Percentiles rank a stretch among this genome's conserved stretches.
phyloP scores from a whole-genome alignment of 2,113 vertebrate species.

The Garra rufa region DNA sequence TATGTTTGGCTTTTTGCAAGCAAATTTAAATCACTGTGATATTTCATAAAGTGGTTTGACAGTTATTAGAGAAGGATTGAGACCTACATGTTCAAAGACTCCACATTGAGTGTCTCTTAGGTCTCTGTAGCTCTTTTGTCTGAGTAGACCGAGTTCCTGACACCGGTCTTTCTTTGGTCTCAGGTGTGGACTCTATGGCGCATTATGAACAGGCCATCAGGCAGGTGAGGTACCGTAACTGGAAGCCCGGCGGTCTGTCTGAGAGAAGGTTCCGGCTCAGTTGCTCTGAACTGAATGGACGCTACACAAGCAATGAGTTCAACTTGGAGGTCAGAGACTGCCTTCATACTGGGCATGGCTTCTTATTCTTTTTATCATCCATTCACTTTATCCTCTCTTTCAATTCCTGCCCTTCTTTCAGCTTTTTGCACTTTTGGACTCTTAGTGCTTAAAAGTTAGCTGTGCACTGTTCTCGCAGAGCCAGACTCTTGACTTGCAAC shows the following conservation, averaged over 20 bases:
- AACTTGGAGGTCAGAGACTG: constrained; percentile 85
- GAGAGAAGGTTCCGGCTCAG: constrained; percentile 89
- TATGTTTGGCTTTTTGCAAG: constrained; percentile 15
- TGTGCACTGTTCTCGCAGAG: not conserved
- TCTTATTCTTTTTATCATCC: constrained; percentile 9
- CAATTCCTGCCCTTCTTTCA: not conserved
- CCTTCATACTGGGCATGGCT: constrained; percentile 10
- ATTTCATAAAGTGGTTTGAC: constrained; percentile 8
- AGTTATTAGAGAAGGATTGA: constrained; percentile 16
- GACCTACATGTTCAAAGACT: not conserved
- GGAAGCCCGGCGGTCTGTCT: constrained; percentile 73
- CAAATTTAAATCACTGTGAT: constrained; percentile 19
- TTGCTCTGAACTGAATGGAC: constrained; percentile 95
- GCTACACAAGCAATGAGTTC: constrained; percentile 97
- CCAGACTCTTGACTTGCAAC: not conserved
- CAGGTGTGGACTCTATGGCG: constrained; percentile 94
- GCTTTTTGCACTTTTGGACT: not conserved
- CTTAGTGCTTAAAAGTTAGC: not conserved
- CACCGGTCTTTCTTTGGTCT: constrained; percentile 36
- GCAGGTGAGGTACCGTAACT: constrained; percentile 87
- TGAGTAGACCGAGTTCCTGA: not conserved
- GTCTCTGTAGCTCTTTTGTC: not conserved
- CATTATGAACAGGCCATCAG: constrained; percentile 90
- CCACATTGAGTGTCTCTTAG: not conserved
- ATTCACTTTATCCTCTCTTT: constrained; percentile 1